Evolutionary conservation across 1,140 invertebrate species (phyloP), one percentile per base, ranked within the genome.

Genomic region (Panonychus citri): DNA sequence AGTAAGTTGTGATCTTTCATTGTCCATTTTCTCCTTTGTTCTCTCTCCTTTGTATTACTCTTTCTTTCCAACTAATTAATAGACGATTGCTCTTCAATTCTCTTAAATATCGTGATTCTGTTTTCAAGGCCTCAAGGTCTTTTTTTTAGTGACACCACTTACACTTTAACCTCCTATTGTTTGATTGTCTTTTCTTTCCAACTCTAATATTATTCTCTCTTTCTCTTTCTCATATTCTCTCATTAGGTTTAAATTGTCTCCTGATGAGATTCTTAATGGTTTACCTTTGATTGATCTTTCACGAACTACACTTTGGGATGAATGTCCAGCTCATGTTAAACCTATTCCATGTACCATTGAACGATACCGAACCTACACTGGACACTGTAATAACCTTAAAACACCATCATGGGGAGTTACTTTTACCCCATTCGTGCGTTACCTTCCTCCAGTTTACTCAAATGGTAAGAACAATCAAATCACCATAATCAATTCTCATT

Each of bases 401-500:
- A 78, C 91, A 71, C 86, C 88, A 0, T 81, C 80, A 1, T 91
- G 86, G 86, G 89, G 90, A 1, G 78, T 83, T 15, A 77, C 79
- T 0, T 79, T 81, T 64, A 77, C 82, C 17, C 82, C 85, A 1
- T 88, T 73, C 28, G 65, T 66, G 28, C 50, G 73, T 56, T 67
- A 82, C 43, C 49, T 70, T 19, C 60, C 62, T 30, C 64, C 64
- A 17, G 63, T 57, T 34, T 66, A 66, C 53, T 42, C 60, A 25
- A 57, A 66, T 48, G 64, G 65, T 65, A 60, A 61, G 49, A 54
- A 34, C 5, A 34, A 7, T 7, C 12, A 1, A 0, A 1, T n/a
- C n/a, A n/a, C n/a, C n/a, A n/a, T n/a, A n/a, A n/a, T n/a, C n/a
- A n/a, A n/a, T n/a, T n/a, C n/a, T n/a, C n/a, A n/a, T n/a, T n/a